These are phyloP conservation scores for Xestia rhomboidea DNA, from an alignment of 2,888 invertebrate species.

Conservation along the genomic window DNA sequence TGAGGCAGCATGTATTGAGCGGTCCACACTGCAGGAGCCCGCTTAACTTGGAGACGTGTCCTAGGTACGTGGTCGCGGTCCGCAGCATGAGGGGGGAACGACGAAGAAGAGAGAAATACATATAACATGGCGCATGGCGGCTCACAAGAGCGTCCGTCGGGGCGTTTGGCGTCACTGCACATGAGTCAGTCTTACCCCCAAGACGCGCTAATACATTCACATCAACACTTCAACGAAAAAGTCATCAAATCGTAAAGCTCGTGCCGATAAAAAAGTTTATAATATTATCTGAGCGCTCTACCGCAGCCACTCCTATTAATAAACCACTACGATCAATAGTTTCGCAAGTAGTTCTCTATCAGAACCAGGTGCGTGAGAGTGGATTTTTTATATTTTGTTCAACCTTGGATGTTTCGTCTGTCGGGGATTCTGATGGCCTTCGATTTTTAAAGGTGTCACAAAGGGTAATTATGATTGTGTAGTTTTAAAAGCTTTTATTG, in stretches of 20 bases:
- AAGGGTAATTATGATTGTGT: not conserved
- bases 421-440: not conserved
- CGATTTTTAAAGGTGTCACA: not conserved
- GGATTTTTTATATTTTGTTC: slow-evolving; percentile 7
- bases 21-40: not conserved
- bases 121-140: not conserved
- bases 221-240: not conserved
- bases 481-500: not conserved
- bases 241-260: slow-evolving; percentile 12
- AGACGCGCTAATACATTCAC: not conserved
- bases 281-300: slow-evolving; percentile 19
- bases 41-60: not conserved
- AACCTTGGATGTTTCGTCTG: slow-evolving; percentile 18
- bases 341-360: slow-evolving; percentile 10
- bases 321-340: slow-evolving; percentile 23
- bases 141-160: not conserved
- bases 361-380: slow-evolving; percentile 24
- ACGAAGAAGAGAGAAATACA: not conserved
- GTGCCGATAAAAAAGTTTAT: slow-evolving; percentile 10
- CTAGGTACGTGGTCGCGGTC: not conserved
- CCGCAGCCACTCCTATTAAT: slow-evolving; percentile 15
- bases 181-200: not conserved
- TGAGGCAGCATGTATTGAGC: not conserved
- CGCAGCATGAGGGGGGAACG: not conserved
- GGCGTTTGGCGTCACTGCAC: not conserved